Evolutionary conservation across 2,888 invertebrate species (phyloP), one percentile per base, ranked within the genome.

Genomic region (Callyntrura sp.): DNA sequence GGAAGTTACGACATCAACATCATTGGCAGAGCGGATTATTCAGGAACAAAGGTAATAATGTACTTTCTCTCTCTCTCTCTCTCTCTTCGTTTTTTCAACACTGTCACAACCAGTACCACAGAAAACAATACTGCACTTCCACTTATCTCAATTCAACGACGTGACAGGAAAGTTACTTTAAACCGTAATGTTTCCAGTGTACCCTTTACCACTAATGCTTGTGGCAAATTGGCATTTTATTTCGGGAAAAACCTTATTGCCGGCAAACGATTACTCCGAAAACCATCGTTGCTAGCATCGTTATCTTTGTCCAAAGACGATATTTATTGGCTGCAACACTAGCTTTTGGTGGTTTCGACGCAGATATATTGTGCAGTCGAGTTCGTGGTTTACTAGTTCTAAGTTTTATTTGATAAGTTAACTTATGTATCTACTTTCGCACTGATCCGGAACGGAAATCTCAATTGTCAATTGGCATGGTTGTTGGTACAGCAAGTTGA

Each of bases 1-100:
- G 87, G 87, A 87, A 81, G 87, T 87, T 43, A 82, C 79, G 81
- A 57, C 35, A 35, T 35, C 35, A 35, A 35, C 35, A 35, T 65
- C 62, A 87, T 55, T 51, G 87, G 12, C 55, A 81, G 55, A 57
- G 62, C 14, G 78, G 55, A 55, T 78, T 78, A 57, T 57, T 55
- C 55, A 78, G 35, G 28, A 78, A 17, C 55, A 55, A 78, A 48
- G 78, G 17, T 20, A 78, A 78, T 11, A 35, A 35, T 35, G 35
- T 35, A 57, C 51, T 11, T 51, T 25, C 78, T 51, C 55, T 3
- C 25, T 25, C 55, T 17, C 68, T 28, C 3, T 12, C 11, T 6
- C 6, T 35, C 6, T 35, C n/a, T n/a, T n/a, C n/a, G n/a, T n/a
- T n/a, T n/a, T n/a, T n/a, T n/a, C 8, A 65, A 25, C 48, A 2